These are phyloP conservation scores for Apeltes quadracus DNA, from an alignment of 2,113 vertebrate species.

Conservation along the genomic window DNA sequence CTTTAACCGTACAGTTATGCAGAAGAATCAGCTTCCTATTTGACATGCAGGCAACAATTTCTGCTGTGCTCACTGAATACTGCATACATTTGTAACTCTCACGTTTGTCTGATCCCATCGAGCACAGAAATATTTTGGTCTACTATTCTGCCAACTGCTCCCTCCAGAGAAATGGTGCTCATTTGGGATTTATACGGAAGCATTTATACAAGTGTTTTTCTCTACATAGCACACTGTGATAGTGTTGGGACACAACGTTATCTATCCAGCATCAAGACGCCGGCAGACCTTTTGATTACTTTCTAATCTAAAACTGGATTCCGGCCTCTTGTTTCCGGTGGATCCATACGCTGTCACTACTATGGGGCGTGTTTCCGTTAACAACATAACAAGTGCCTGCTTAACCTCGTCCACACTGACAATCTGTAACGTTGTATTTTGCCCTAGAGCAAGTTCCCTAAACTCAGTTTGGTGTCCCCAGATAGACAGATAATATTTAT, in stretches of 20 bases:
- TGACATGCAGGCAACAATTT: slow-evolving; percentile 7
- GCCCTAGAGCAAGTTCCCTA: neutral
- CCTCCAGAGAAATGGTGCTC: slow-evolving; percentile 19
- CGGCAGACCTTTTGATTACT: slow-evolving; percentile 55
- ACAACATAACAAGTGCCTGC: slow-evolving; percentile 7
- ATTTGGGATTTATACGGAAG: slow-evolving; percentile 38
- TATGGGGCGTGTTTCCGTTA: neutral
- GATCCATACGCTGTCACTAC: slow-evolving; percentile 17
- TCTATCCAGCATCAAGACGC: slow-evolving; percentile 41
- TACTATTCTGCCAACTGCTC: slow-evolving; percentile 10
- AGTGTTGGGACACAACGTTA: slow-evolving; percentile 42
- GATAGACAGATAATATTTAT: neutral
- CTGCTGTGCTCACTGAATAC: neutral
- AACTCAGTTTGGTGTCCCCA: neutral
- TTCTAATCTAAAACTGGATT: slow-evolving; percentile 63
- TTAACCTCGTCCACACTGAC: neutral
- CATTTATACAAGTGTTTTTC: slow-evolving; percentile 11
- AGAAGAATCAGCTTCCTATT: neutral
- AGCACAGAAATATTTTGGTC: slow-evolving; percentile 6
- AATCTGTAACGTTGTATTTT: neutral
- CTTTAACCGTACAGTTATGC: neutral
- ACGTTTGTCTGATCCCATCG: slow-evolving; percentile 15
- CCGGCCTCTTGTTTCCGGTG: neutral
- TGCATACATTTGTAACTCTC: neutral
- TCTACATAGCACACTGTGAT: slow-evolving; percentile 44